Conservation (phyloP, 2,113 vertebrate genomes). For the Epinephelus fuscoguttatus region DNA sequence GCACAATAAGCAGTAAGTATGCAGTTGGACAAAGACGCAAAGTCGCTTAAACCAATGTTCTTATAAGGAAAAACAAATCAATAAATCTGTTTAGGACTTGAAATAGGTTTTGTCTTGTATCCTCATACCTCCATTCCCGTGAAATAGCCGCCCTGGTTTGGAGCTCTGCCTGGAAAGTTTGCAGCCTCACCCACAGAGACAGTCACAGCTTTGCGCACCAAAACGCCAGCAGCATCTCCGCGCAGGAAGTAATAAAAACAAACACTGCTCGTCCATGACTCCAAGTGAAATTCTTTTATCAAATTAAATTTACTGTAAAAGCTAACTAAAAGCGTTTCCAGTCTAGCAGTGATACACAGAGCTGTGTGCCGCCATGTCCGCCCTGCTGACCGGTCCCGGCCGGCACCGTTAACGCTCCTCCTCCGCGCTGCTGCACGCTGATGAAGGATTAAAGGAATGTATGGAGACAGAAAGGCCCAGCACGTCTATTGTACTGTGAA, state of each 20-base stretch:
- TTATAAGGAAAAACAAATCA: not conserved
- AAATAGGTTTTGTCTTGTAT: not conserved
- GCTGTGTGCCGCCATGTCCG: conserved; percentile 10
- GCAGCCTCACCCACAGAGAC: conserved; percentile 27
- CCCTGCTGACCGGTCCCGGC: not conserved
- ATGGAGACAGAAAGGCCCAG: conserved; percentile 1
- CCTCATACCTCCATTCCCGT: conserved; percentile 14
- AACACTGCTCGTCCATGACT: not conserved
- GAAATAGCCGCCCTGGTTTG: not conserved
- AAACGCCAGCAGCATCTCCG: not conserved
- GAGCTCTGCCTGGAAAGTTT: conserved; percentile 18
- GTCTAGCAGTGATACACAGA: not conserved
- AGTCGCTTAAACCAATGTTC: not conserved
- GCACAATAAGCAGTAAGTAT: not conserved
- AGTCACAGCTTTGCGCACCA: not conserved
- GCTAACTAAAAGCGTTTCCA: too few species aligned
- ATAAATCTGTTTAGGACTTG: not conserved
- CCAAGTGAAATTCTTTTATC: not conserved
- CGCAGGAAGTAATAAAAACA: not conserved
- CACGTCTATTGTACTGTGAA: not conserved
- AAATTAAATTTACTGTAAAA: too few species aligned
- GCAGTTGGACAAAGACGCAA: not conserved
- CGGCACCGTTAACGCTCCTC: conserved; percentile 38
- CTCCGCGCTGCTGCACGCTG: conserved; percentile 18
- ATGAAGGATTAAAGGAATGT: conserved; percentile 12